Base-by-base conservation (phyloP, 2,113 vertebrate species). In the Oncorhynchus keta region DNA sequence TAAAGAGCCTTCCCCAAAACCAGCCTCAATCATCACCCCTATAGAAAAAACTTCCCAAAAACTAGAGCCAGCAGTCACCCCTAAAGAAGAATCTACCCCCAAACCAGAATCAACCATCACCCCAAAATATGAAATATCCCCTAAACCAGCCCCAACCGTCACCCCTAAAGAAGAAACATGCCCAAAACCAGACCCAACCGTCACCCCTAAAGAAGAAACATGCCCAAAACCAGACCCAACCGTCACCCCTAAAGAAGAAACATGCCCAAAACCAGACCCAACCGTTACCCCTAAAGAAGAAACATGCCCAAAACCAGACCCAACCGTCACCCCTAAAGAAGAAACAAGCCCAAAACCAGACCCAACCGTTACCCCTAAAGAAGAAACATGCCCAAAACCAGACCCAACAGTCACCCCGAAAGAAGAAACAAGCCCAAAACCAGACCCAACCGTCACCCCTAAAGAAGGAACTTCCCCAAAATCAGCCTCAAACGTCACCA, bases 101-200 rank as follows among this genome's bases (percentile, higher is more conserved):
- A 61, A 74, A 83, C 73, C 72, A 30, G 28, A 77, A 9, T 32
- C 26, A 13, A 73, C 71, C 28, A 73, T 69, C 55, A 45, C 64
- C 62, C 61, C 76, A 18, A 75, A 82, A 55, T 4, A 57, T 4
- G 78, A 26, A 45, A 45, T 9, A 45, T 11, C 39, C 39, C 39
- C 39, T 3, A 8, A 45, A 45, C 39, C 39, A 45, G 39, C 11
- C 9, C 39, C 39, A 45, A 45, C 39, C 8, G 9, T 45, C 39
- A 45, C 39, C 8, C 9, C 39, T 2, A 45, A 45, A 45, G 39
- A 13, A 55, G 49, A 55, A 55, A 18, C 16, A 55, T 55, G 4
- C 16, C 16, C 4, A 55, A 55, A 45, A 45, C 2, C 39, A 45
- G 32, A 77, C 12, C 39, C 26, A 12, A 73, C 71, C 26, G 18